Conservation (phyloP, 2,113 vertebrate genomes). For the Microtus montanus region DNA sequence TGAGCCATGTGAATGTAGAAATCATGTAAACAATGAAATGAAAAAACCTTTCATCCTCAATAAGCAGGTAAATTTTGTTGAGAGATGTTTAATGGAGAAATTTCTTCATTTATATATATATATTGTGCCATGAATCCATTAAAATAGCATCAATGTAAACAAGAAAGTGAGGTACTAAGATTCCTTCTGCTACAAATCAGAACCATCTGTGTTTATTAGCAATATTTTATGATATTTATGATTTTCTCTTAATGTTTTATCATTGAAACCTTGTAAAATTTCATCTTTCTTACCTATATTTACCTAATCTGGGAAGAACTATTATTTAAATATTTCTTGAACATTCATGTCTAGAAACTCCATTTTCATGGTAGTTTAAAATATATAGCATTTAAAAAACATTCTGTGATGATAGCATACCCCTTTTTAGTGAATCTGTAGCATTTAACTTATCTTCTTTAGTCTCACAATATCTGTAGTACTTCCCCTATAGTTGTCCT, state of each 20-base stretch:
- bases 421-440: neutral
- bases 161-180: neutral
- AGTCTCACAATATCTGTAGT: neutral
- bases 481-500: neutral
- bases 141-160: neutral
- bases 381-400: neutral
- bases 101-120: neutral
- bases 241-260: neutral
- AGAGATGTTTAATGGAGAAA: slow-evolving; percentile 40
- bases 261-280: neutral
- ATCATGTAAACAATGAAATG: neutral
- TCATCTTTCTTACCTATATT: neutral
- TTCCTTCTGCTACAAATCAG: neutral
- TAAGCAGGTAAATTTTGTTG: slow-evolving; percentile 46
- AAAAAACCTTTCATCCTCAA: slow-evolving; percentile 13
- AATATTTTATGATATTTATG: neutral
- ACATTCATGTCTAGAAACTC: neutral
- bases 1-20: neutral
- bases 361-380: neutral
- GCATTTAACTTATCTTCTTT: neutral
- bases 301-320: neutral
- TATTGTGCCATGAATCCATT: slow-evolving; percentile 3
- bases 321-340: neutral
- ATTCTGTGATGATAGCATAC: neutral
- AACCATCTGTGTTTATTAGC: neutral